phyloP scores from a whole-genome alignment of 2,888 invertebrate genomes.

The Tanaodytes sp. region DNA sequence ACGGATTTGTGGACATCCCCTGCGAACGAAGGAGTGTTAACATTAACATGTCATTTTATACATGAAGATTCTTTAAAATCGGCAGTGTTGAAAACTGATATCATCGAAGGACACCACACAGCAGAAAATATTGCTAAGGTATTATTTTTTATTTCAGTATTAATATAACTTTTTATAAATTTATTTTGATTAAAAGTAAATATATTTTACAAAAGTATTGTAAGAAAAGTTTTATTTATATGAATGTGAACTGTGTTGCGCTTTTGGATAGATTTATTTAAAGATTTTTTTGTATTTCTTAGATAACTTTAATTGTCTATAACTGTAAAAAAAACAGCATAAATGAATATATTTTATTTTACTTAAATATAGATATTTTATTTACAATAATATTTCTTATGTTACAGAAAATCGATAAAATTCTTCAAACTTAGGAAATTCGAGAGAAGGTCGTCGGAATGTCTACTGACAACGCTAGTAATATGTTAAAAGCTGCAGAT shows the following conservation, averaged over 20 bases:
- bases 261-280: too few relatives aligned
- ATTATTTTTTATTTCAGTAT: not conserved
- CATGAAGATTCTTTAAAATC: not conserved
- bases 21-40: not conserved
- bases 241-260: too few relatives aligned
- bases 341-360: too few relatives aligned
- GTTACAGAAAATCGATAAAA: too few relatives aligned
- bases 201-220: not conserved
- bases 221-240: not conserved
- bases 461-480: not conserved
- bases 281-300: too few relatives aligned
- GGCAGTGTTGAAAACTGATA: not conserved
- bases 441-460: slow-evolving; percentile 6
- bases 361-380: too few relatives aligned
- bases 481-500: too few relatives aligned
- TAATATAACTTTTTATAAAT: not conserved
- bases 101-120: not conserved
- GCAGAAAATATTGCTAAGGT: not conserved
- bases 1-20: not conserved
- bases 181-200: not conserved
- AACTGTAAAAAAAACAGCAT: too few relatives aligned
- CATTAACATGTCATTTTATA: not conserved
- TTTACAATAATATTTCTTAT: too few relatives aligned
- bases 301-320: too few relatives aligned
- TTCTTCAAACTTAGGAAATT: too few relatives aligned